Base-by-base conservation (phyloP, 2,888 invertebrate genomes). In the Podotricha telesiphe region DNA sequence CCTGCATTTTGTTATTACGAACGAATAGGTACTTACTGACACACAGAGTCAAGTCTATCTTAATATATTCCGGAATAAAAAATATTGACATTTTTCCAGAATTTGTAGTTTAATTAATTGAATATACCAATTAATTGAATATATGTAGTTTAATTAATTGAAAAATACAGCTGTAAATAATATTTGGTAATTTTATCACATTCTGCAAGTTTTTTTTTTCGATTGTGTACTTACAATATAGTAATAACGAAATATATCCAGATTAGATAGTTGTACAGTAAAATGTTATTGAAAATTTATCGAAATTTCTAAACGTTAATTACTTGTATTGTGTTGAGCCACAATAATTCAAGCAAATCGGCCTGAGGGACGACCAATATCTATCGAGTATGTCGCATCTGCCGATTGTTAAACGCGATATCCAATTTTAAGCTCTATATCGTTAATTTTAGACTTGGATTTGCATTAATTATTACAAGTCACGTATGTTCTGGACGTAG, bases 311-410 rank as follows among this genome's bases (percentile, higher is more conserved):
- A 79, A 80, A 75, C 77, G 76, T 82, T 88, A 89, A 92, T 93
- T 88, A 89, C 81, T 75, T 42, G 82, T 83, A 91, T 93, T 93
- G 92, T 92, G 92, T 91, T 83, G 76, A 77, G 76, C 73, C 81
- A 84, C 80, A 82, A 85, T 85, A 80, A 82, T 83, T 82, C 75
- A 77, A 74, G 65, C 69, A 72, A 75, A 74, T 75, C 73, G 68
- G 45, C 75, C 70, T 72, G 72, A 82, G 84, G 83, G 84, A 78
- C 77, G 79, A 72, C 77, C 77, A 78, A 80, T 77, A 81, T 80
- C 78, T 80, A 81, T 82, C 77, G 76, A 78, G 74, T 75, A 74
- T 70, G 81, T 80, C 82, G 82, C 88, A 91, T 88, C 91, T 88
- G 90, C 86, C 81, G 73, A 74, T 70, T 69, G 79, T 55, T 69